Base-by-base conservation (phyloP, 2,797 vertebrate species). In the Podargus strigoides region DNA sequence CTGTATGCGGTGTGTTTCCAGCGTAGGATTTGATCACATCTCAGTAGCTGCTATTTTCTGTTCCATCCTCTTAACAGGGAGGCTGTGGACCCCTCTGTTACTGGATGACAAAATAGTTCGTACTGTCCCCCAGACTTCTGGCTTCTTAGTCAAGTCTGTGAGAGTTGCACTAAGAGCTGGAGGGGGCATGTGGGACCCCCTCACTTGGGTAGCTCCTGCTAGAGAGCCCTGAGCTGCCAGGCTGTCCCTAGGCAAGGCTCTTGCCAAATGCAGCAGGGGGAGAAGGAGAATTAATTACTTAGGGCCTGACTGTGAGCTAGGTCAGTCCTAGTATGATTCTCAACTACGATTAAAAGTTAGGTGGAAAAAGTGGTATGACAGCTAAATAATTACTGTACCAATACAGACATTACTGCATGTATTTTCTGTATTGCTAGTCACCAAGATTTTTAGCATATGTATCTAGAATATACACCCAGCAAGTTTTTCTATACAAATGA, bases 181-280 rank as follows among this genome's bases (percentile, higher is more conserved):
- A 19, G 19, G 47, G 53, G 19, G 2, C 1, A 2, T 2, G 1
- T 22, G 53, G 6, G 10, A 55, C 32, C 6, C 11, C 10, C 16
- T 56, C 34, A 9, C 30, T 60, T 32, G 4, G 5, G 36, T 27
- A n/a, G n/a, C 32, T 26, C 12, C 0, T 15, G 18, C 22, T 26
- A 6, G 50, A 32, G 56, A 87, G 32, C 44, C n/a, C 6, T 44
- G 49, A 53, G 64, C 47, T 74, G 49, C 66, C 27, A 50, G 58
- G n/a, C 59, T 76, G 53, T 55, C 62, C 58, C 59, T 73, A 6
- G 74, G 59, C 67, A 89, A 63, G n/a, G 3, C 32, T 28, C 16
- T 10, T 56, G 27, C 23, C 1, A 3, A 72, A 84, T 56, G 23
- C 28, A 12, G 6, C 1, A 1, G 9, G 9, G 14, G 19, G 15